Evolutionary conservation across 2,113 vertebrate genomes (phyloP).

Genomic region (Polypterus senegalus): DNA sequence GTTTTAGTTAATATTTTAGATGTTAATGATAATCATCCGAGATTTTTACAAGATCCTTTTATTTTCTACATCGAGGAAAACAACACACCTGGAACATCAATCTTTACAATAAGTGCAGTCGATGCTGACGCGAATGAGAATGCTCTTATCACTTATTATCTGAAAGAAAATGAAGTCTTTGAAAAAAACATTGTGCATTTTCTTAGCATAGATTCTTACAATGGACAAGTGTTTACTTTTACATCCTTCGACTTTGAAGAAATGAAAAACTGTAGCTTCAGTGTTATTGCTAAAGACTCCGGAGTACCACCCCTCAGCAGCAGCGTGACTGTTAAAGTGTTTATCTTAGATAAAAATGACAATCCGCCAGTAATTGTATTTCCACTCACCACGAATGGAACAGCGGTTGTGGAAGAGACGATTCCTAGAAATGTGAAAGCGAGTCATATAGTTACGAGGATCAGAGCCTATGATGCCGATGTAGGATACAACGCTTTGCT

Average conservation of each 20-base stretch:
- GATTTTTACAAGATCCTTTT: constrained; percentile 25
- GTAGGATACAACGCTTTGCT: too few relatives aligned
- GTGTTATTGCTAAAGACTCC: constrained; percentile 26
- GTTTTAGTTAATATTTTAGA: constrained; percentile 33
- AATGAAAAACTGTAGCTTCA: constrained; percentile 23
- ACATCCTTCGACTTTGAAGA: constrained; percentile 46
- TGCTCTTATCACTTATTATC: constrained; percentile 28
- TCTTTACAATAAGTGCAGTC: constrained; percentile 32
- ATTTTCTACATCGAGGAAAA: constrained; percentile 43
- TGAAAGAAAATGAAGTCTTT: constrained; percentile 16
- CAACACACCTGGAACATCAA: constrained; percentile 19
- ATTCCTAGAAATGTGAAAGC: too few relatives aligned
- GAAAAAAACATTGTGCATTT: constrained; percentile 14
- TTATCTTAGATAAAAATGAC: constrained; percentile 31
- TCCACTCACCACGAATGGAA: too few relatives aligned
- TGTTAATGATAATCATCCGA: constrained; percentile 35
- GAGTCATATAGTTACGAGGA: too few relatives aligned
- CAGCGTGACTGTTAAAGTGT: constrained; percentile 26
- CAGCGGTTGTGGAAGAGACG: too few relatives aligned
- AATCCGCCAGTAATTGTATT: too few relatives aligned
- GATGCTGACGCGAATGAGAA: constrained; percentile 43
- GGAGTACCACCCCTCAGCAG: constrained; percentile 30
- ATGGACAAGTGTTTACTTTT: constrained; percentile 25
- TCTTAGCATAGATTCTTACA: constrained; percentile 34
- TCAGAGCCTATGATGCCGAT: too few relatives aligned